Base-by-base conservation (phyloP, 1,140 invertebrate genomes). In the Theocolax elegans region DNA sequence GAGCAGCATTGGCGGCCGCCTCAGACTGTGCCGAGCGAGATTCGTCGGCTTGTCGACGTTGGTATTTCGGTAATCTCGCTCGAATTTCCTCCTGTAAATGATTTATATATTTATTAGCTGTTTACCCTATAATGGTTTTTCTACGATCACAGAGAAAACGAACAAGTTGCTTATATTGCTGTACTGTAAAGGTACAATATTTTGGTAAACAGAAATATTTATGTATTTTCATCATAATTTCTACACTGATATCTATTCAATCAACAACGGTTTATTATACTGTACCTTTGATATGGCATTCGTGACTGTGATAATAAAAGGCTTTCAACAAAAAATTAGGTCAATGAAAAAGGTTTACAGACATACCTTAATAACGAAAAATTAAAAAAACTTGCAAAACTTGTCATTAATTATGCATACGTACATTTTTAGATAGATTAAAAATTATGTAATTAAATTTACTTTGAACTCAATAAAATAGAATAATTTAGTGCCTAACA, bases 51-150 rank as follows among this genome's bases (percentile, higher is more conserved):
- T 87, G 85, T 74, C 85, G 85, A 56, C 82, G 81, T 56, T 90
- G 87, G 82, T 97, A 97, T 81, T 93, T 94, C 3, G 90, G 87
- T 77, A 91, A 85, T 70, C 91, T 88, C 12, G 95, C 92, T 60
- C 93, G 87, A 72, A 94, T 90, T 86, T 97, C 95, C 82, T 97
- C 96, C 87, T 97, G 78, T 53, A 56, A 44, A 35, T 29, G 42
- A n/a, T n/a, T n/a, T n/a, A n/a, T n/a, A n/a, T n/a, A n/a, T n/a
- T n/a, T n/a, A n/a, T n/a, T n/a, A n/a, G n/a, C n/a, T n/a, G n/a
- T n/a, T n/a, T n/a, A n/a, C n/a, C n/a, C n/a, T n/a, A n/a, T n/a
- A n/a, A n/a, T n/a, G n/a, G n/a, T n/a, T n/a, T n/a, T n/a, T n/a
- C n/a, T n/a, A n/a, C n/a, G n/a, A n/a, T n/a, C n/a, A n/a, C n/a